phyloP scores from a whole-genome alignment of 2,797 vertebrate genomes.

The Margarornis squamiger region DNA sequence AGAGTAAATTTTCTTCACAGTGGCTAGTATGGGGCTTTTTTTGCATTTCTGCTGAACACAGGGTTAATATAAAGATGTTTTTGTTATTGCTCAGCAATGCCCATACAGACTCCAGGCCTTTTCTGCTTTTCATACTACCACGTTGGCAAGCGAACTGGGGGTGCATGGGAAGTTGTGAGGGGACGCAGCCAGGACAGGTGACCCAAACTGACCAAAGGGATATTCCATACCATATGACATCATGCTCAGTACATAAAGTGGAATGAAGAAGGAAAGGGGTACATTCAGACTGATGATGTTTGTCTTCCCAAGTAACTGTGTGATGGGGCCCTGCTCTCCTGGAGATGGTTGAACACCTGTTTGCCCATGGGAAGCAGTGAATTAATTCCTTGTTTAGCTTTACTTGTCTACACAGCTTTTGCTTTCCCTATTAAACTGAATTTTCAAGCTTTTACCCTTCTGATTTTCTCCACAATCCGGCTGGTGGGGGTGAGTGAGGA shows the following conservation, averaged over 20 bases:
- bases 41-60: not conserved
- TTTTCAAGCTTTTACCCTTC: not conserved
- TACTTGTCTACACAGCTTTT: not conserved
- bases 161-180: accelerated
- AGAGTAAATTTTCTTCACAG: not conserved
- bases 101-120: not conserved
- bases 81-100: not conserved
- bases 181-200: not conserved
- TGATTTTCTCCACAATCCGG: not conserved
- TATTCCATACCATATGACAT: not conserved
- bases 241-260: not conserved
- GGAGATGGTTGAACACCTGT: not conserved
- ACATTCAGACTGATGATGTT: not conserved
- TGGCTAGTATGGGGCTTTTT: not conserved
- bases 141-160: not conserved
- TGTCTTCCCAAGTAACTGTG: not conserved
- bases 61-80: not conserved
- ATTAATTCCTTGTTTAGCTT: not conserved
- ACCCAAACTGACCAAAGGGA: not conserved
- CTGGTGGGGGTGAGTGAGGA: not conserved
- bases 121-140: not conserved
- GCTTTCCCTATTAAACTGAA: not conserved
- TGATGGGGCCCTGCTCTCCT: not conserved
- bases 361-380: not conserved
- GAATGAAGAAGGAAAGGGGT: not conserved